Base-by-base conservation (phyloP, 2,797 vertebrate genomes). In the Syngnathus acus region DNA sequence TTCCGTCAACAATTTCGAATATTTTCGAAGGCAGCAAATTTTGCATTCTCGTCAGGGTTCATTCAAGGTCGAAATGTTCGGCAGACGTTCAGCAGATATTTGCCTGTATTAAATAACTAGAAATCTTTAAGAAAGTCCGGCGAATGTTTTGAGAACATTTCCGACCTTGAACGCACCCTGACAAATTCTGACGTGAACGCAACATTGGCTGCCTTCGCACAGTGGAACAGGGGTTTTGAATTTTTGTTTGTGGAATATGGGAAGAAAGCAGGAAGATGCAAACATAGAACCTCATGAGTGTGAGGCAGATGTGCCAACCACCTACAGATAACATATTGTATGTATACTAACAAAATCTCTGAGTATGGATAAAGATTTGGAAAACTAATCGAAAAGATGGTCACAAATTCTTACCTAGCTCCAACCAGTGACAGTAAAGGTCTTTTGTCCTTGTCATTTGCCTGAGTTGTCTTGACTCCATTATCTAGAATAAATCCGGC, bases 401-500 rank as follows among this genome's bases (percentile, higher is more conserved):
- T 14, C 10, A 62, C 42, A 23, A 21, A 45, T 43, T 14, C 88
- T 90, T 77, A 97, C 97, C 97, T 95, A 76, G 96, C 93, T 68
- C 95, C 94, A 77, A 96, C 89, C 58, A 99, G 81, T 0, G 96
- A 95, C 43, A 98, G 89, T 76, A 94, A 95, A 6, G 96, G 96
- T 67, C 95, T 92, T 87, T 97, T 98, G 88, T 99, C 97, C 84
- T 94, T 96, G 80, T 91, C 91, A 0, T 93, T 95, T 8, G 97
- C 95, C 79, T 92, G 80, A 0, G 95, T 97, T 0, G 96, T 98
- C 85, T 99, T 99, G 9, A 99, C 97, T 0, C 97, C 97, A 0
- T 99, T 93, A 82, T 99, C 97, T 0, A 98, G 94, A 65, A 99
- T 98, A 93, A 99, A 94, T 69, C 97, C 97, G 51, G 96, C 96